A percentile compares a stretch with the other conserved stretches of the same genome.
Conservation (phyloP, 2,888 invertebrate species). For the Scaptomyza tumidula region DNA sequence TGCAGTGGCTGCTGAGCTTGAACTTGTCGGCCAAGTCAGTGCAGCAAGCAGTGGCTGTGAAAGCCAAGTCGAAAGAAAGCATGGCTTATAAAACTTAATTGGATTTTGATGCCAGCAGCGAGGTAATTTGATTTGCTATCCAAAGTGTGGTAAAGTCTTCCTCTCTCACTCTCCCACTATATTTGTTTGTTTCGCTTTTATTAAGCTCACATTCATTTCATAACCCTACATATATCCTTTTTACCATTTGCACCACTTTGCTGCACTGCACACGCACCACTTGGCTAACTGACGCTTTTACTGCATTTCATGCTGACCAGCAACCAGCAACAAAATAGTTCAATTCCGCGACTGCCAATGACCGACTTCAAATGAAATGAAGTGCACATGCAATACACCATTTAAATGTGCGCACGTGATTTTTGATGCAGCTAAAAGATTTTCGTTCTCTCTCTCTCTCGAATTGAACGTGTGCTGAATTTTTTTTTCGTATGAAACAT, state of each 20-base stretch:
- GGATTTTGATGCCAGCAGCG: conserved; percentile 58
- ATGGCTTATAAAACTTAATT: conserved; percentile 79
- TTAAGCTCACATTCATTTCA: conserved; percentile 23
- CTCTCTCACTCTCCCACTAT: too few relatives aligned
- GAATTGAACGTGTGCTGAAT: conserved; percentile 1
- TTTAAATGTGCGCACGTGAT: conserved; percentile 66
- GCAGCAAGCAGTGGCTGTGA: conserved; percentile 11
- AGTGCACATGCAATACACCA: conserved; percentile 40
- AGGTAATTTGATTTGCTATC: conserved; percentile 45
- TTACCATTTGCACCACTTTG: conserved; percentile 49
- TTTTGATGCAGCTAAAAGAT: conserved; percentile 50
- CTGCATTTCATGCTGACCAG: conserved; percentile 62
- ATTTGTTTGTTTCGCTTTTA: neutral
- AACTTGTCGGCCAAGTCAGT: conserved; percentile 53
- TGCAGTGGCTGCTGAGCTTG: conserved; percentile 39
- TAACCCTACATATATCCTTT: conserved; percentile 19
- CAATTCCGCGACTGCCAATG: conserved; percentile 48
- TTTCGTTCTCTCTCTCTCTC: conserved; percentile 38
- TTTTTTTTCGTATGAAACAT: neutral
- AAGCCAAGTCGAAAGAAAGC: conserved; percentile 37
- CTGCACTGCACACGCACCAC: conserved; percentile 49
- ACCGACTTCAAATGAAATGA: conserved; percentile 22
- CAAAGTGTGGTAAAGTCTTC: neutral
- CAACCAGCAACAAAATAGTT: conserved; percentile 54
- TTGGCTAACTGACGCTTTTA: conserved; percentile 66